Evolutionary conservation across 2,113 vertebrate genomes (phyloP).

Genomic region (Pelecanus crispus): DNA sequence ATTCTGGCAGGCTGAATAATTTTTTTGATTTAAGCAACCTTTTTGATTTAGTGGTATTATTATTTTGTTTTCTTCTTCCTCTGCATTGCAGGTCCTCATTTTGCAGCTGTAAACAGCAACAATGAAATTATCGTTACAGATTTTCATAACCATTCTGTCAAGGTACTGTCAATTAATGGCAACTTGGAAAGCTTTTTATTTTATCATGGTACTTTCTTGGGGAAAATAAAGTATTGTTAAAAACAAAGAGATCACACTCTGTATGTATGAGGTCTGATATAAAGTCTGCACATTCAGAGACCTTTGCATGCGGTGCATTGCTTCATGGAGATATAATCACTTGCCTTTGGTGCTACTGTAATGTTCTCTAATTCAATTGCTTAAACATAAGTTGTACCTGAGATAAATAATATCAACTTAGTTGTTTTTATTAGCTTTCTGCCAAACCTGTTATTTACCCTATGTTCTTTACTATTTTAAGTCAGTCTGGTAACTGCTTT

Average conservation of each 20-base stretch:
- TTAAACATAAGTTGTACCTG: neutral
- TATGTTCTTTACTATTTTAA: neutral
- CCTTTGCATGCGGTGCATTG: neutral
- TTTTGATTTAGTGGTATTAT: neutral
- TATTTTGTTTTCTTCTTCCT: neutral
- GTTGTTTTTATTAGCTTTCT: neutral
- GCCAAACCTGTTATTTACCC: neutral
- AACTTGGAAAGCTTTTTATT: neutral
- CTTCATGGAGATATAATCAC: neutral
- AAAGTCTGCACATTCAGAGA: neutral
- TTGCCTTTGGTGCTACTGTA: neutral
- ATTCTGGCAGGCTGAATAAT: neutral
- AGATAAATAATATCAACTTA: neutral
- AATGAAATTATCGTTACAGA: conserved; percentile 98
- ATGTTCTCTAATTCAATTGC: neutral
- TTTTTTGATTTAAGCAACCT: neutral
- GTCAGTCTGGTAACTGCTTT: neutral
- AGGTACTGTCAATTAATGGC: conserved; percentile 75
- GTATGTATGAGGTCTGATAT: neutral
- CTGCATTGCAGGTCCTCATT: conserved; percentile 83
- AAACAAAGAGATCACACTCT: neutral
- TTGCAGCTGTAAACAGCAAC: conserved; percentile 96
- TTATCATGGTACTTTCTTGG: neutral
- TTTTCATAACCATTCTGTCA: conserved; percentile 98
- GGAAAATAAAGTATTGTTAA: neutral